Evolutionary conservation across 2,113 vertebrate genomes (phyloP).

Genomic region (Erythrolamprus reginae): DNA sequence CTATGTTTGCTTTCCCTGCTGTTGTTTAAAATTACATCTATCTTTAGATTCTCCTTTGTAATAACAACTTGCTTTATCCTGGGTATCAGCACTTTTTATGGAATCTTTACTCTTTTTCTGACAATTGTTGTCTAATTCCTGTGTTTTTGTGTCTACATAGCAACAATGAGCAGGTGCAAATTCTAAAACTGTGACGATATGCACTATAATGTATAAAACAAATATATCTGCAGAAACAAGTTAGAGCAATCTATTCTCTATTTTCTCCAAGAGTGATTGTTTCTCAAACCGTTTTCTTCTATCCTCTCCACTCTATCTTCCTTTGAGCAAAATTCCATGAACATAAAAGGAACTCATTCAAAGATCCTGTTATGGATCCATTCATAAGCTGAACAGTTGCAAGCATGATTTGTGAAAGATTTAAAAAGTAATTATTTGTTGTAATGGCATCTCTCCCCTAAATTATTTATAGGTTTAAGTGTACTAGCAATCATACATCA

Average conservation of each 20-base stretch:
- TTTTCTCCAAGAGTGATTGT: background rate
- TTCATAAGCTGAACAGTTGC: background rate
- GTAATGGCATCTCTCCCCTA: background rate
- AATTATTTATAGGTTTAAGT: background rate
- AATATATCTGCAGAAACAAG: background rate
- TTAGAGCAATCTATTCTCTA: background rate
- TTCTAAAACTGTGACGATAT: background rate
- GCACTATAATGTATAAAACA: background rate
- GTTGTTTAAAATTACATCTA: background rate
- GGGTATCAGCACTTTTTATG: background rate
- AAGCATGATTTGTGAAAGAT: background rate
- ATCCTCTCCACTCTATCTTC: background rate
- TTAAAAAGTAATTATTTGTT: too few relatives aligned
- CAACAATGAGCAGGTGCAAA: background rate
- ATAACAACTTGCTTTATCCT: background rate
- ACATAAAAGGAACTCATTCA: background rate
- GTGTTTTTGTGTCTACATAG: background rate
- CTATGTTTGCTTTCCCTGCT: background rate
- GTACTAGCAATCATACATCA: background rate
- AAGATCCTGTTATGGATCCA: background rate
- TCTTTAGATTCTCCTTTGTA: background rate
- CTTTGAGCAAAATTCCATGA: background rate
- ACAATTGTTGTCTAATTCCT: background rate
- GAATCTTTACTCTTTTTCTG: background rate
- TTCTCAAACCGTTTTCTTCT: background rate